Conservation (phyloP, 2,113 vertebrate species). For the Brachionichthys hirsutus region DNA sequence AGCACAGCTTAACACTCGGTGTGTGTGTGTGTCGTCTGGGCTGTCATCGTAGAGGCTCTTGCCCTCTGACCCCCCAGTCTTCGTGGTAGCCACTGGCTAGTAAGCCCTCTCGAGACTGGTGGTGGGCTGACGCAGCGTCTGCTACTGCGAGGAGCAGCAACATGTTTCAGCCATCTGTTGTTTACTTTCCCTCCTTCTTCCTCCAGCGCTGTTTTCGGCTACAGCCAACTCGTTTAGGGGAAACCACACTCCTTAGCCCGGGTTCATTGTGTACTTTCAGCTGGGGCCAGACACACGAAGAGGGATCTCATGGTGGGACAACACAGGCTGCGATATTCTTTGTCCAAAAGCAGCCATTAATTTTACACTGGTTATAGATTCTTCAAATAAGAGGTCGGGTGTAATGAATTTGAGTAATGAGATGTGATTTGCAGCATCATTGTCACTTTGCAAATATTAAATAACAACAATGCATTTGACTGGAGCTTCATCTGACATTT, state of each 20-base stretch:
- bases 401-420: neutral
- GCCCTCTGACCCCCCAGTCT: slow-evolving; percentile 54
- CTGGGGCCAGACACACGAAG: slow-evolving; percentile 25
- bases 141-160: slow-evolving; percentile 50
- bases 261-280: slow-evolving; percentile 18
- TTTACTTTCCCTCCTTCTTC: slow-evolving; percentile 62
- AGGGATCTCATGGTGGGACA: neutral
- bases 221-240: slow-evolving; percentile 43
- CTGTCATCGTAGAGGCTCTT: slow-evolving; percentile 51
- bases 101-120: slow-evolving; percentile 47
- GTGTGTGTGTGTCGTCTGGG: slow-evolving; percentile 20
- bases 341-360: too few relatives aligned
- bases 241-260: slow-evolving; percentile 5
- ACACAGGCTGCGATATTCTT: neutral
- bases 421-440: neutral
- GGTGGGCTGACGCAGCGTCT: slow-evolving; percentile 39
- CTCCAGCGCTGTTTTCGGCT: slow-evolving; percentile 42
- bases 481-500: slow-evolving; percentile 32
- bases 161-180: slow-evolving; percentile 72
- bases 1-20: slow-evolving; percentile 30
- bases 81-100: slow-evolving; percentile 50
- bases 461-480: neutral
- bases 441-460: neutral
- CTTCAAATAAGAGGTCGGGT: neutral
- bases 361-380: neutral